Evolutionary conservation across 1,140 invertebrate genomes (phyloP).

Genomic region (Triops cancriformis): DNA sequence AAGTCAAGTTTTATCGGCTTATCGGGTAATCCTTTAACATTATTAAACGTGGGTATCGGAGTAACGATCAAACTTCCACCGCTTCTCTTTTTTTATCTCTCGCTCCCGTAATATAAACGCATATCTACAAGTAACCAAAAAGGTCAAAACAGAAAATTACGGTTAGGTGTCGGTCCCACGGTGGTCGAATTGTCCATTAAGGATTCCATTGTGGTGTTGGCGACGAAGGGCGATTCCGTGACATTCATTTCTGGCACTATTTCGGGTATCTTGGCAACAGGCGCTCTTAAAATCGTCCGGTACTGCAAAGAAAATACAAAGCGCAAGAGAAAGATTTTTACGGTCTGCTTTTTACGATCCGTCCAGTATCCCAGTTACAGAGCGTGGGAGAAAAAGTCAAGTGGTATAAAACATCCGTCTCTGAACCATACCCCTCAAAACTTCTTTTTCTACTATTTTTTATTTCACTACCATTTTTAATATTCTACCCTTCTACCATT

Average conservation of each 20-base stretch:
- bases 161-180: background rate
- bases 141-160: background rate
- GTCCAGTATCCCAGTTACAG: background rate
- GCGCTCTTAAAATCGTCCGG: background rate
- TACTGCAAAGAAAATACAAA: background rate
- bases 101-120: background rate
- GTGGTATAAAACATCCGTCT: slow-evolving; percentile 13
- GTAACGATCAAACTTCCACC: background rate
- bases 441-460: background rate
- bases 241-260: background rate
- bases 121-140: background rate
- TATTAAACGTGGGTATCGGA: background rate
- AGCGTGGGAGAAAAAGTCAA: background rate
- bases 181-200: background rate
- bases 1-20: background rate
- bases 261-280: background rate
- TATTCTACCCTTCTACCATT: background rate
- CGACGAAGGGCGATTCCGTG: background rate
- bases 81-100: background rate
- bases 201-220: background rate
- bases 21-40: background rate
- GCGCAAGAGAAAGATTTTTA: background rate
- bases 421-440: background rate
- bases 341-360: background rate
- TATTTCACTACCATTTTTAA: background rate